Evolutionary conservation across 1,140 invertebrate species (phyloP).

Genomic region (Meteorus sp.): DNA sequence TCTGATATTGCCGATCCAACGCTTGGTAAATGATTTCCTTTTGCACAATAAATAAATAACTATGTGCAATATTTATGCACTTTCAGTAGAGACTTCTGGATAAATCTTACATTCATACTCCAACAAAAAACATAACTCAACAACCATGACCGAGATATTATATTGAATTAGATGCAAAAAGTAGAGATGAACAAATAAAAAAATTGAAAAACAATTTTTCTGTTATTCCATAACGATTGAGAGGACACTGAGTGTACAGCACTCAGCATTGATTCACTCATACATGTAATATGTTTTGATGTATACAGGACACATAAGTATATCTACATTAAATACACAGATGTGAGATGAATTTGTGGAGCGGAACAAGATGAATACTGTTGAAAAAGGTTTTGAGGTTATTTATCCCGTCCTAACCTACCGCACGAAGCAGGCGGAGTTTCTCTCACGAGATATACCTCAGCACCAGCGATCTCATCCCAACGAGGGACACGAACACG

Average conservation of each 20-base stretch:
- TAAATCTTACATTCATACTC: constrained; percentile 7
- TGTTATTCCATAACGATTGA: too few relatives aligned
- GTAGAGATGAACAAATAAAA: too few relatives aligned
- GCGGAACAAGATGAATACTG: not conserved
- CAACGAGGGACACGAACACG: constrained; percentile 11
- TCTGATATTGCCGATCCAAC: constrained; percentile 5
- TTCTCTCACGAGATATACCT: constrained; percentile 23
- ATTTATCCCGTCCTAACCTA: not conserved
- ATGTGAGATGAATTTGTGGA: not conserved
- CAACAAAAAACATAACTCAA: not conserved
- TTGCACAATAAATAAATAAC: too few relatives aligned
- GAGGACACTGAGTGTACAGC: too few relatives aligned
- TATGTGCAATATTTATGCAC: too few relatives aligned
- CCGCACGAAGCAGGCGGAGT: not conserved
- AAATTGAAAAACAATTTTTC: too few relatives aligned
- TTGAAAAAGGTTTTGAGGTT: too few relatives aligned
- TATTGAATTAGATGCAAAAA: too few relatives aligned
- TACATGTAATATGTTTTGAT: too few relatives aligned
- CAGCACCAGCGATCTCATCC: constrained; percentile 17
- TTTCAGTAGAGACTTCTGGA: too few relatives aligned
- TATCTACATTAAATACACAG: not conserved
- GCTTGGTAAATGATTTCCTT: constrained; percentile 21
- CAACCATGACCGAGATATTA: too few relatives aligned
- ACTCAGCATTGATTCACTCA: too few relatives aligned
- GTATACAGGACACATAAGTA: not conserved